Percentiles rank a stretch among this genome's conserved stretches.
phyloP scores from a whole-genome alignment of 2,113 vertebrate genomes.

The Burhinus oedicnemus region DNA sequence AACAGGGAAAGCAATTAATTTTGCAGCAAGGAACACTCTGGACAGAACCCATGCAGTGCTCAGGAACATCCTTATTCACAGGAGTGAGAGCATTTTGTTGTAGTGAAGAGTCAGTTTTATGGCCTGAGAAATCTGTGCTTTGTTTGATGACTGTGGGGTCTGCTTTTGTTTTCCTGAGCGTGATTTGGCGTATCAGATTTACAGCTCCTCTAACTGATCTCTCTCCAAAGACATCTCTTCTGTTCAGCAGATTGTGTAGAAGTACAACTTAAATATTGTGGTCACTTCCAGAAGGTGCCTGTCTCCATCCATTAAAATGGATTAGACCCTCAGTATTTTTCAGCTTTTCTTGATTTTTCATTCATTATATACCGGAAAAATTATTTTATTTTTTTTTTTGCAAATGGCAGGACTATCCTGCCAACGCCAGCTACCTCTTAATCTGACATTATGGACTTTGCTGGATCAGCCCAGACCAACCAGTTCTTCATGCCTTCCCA shows the following conservation, averaged over 20 bases:
- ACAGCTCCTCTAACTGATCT: neutral
- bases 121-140: neutral
- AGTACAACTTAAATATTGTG: neutral
- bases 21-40: neutral
- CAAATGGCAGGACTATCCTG: neutral
- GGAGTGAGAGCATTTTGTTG: neutral
- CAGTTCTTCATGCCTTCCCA: neutral
- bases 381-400: neutral
- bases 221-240: neutral
- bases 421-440: neutral
- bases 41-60: neutral
- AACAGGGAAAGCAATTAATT: neutral
- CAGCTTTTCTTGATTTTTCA: neutral
- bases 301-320: neutral
- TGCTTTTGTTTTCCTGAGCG: neutral
- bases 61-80: neutral
- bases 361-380: neutral
- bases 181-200: neutral
- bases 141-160: neutral
- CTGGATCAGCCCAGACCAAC: neutral
- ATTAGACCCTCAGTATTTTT: neutral
- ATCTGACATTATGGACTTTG: neutral
- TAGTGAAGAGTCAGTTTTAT: neutral
- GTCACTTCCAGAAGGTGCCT: neutral
- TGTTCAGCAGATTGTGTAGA: neutral